Evolutionary conservation across 2,113 vertebrate species (phyloP).

Genomic region (Ctenomys sociabilis): DNA sequence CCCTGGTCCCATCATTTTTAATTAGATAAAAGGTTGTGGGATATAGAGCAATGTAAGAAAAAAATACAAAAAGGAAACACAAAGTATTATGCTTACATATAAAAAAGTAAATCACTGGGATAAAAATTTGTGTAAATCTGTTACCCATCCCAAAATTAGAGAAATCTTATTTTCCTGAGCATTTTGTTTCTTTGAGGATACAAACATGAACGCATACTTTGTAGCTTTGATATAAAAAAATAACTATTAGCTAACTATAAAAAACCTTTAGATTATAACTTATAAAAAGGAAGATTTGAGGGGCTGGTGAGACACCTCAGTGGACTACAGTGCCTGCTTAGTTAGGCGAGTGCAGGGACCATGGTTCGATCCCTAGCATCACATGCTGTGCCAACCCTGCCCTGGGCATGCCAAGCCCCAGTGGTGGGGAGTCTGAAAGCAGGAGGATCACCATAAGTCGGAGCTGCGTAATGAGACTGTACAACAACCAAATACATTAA

Average conservation of each 20-base stretch:
- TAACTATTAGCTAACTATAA: constrained; percentile 28
- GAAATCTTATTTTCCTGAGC: constrained; percentile 15
- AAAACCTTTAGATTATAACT: constrained; percentile 13
- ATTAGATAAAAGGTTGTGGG: neutral
- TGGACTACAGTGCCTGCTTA: too few relatives aligned
- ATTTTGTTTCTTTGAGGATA: constrained; percentile 38
- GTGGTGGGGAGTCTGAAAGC: too few relatives aligned
- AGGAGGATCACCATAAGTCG: too few relatives aligned
- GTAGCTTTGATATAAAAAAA: constrained; percentile 48
- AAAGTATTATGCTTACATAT: neutral
- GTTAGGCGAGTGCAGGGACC: too few relatives aligned
- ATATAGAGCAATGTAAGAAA: neutral
- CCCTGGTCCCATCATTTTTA: constrained; percentile 47
- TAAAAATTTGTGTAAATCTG: constrained; percentile 17
- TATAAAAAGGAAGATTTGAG: neutral
- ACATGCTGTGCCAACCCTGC: too few relatives aligned
- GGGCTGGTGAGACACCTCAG: too few relatives aligned
- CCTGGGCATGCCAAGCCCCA: too few relatives aligned
- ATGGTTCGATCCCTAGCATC: too few relatives aligned
- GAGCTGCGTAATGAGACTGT: too few relatives aligned
- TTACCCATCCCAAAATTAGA: neutral
- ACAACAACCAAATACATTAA: too few relatives aligned
- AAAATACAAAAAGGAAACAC: neutral
- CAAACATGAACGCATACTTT: constrained; percentile 30
- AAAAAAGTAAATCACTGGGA: constrained; percentile 11